Percentiles rank a stretch among this genome's conserved stretches.
Evolutionary conservation across 2,888 invertebrate genomes (phyloP).

Genomic region (Elaeidobius kamerunicus): DNA sequence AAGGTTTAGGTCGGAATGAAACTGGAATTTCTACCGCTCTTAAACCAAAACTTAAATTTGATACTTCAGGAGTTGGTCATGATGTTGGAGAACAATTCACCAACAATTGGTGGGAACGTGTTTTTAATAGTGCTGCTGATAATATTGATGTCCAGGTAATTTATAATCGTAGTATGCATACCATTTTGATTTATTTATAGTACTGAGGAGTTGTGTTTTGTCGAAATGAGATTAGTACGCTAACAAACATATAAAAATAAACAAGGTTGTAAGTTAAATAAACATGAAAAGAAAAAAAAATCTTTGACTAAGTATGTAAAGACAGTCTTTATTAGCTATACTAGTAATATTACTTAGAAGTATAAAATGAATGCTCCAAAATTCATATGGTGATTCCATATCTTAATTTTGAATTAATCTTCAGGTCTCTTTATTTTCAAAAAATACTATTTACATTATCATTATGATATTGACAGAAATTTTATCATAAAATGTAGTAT

Average conservation of each 20-base stretch:
- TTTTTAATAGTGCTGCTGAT: conserved; percentile 70
- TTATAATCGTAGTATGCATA: too few species aligned
- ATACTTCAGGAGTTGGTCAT: conserved; percentile 75
- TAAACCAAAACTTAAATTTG: conserved; percentile 77
- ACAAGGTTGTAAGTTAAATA: neutral
- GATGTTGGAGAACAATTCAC: conserved; percentile 71
- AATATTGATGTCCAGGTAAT: conserved; percentile 58
- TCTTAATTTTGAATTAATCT: too few species aligned
- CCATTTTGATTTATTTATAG: too few species aligned
- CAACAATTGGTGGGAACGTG: conserved; percentile 81
- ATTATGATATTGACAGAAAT: too few species aligned
- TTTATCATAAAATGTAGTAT: too few species aligned
- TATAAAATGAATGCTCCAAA: too few species aligned
- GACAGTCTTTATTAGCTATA: too few species aligned
- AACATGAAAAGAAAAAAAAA: neutral
- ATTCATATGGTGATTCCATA: too few species aligned
- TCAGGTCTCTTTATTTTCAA: too few species aligned
- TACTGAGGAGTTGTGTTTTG: neutral
- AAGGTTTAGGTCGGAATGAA: conserved; percentile 80
- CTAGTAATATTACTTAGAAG: too few species aligned
- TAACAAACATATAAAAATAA: neutral
- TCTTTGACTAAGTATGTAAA: neutral
- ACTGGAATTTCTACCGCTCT: conserved; percentile 74
- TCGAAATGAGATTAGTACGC: too few species aligned
- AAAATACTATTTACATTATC: too few species aligned